These are phyloP conservation scores for Thunnus albacares DNA, from an alignment of 2,797 vertebrate species.

Conservation along the genomic window DNA sequence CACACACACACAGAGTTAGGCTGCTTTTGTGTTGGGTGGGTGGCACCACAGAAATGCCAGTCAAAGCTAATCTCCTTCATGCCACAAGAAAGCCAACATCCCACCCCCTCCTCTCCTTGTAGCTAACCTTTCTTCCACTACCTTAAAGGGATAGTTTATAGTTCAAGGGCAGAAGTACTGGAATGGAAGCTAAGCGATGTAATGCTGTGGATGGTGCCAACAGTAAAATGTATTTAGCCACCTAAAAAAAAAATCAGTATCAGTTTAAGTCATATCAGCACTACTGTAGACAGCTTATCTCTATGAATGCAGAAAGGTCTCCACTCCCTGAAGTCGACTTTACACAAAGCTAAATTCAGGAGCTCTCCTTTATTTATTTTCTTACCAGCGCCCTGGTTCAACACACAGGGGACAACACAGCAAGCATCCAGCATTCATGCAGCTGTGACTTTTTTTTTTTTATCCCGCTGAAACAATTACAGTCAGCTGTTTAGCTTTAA, in stretches of 20 bases:
- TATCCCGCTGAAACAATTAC: constrained; percentile 13
- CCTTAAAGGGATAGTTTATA: too few species aligned
- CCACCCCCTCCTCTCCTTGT: background rate
- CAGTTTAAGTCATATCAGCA: too few species aligned
- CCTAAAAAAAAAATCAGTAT: too few species aligned
- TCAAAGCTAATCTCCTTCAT: background rate
- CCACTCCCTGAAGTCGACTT: background rate
- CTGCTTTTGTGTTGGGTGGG: background rate
- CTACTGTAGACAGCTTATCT: too few species aligned
- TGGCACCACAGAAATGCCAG: background rate
- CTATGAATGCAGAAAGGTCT: too few species aligned
- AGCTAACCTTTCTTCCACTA: background rate
- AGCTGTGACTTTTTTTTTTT: constrained; percentile 25
- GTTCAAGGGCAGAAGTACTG: too few species aligned
- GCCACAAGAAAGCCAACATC: background rate
- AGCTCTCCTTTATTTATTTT: constrained; percentile 40
- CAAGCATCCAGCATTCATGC: constrained; percentile 1
- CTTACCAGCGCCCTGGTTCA: background rate
- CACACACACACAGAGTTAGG: background rate
- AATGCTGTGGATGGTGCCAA: too few species aligned
- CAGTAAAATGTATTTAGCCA: too few species aligned
- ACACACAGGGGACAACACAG: constrained; percentile 11
- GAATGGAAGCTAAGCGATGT: too few species aligned
- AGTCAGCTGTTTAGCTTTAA: constrained; percentile 39
- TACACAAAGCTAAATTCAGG: constrained; percentile 24